Evolutionary conservation across 2,797 vertebrate species (phyloP).

Genomic region (Carcharodon carcharias): DNA sequence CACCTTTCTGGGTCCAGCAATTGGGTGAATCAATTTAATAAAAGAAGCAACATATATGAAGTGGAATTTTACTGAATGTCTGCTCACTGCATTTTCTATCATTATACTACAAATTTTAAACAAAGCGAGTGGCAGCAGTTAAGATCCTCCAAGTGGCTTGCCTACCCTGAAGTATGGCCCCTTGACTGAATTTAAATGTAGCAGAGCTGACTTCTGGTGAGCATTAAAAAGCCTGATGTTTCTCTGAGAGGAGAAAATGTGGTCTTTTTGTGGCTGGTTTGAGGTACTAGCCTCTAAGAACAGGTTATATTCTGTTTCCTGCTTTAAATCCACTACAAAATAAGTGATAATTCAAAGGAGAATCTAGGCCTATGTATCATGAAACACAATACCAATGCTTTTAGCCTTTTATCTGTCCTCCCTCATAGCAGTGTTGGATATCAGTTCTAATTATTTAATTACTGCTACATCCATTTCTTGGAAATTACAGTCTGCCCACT

Average conservation of each 20-base stretch:
- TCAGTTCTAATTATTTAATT: neutral
- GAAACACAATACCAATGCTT: neutral
- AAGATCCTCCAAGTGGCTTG: neutral
- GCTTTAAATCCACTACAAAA: neutral
- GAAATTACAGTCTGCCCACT: neutral
- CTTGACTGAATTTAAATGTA: neutral
- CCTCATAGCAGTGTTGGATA: neutral
- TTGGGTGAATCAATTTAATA: neutral
- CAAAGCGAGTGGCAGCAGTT: neutral
- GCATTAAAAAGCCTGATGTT: neutral
- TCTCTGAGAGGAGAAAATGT: neutral
- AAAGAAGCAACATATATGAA: neutral
- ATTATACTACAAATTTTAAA: neutral
- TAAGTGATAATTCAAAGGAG: neutral
- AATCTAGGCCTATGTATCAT: neutral
- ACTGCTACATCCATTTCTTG: neutral
- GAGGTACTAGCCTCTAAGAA: neutral
- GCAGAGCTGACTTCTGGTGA: conserved; percentile 5
- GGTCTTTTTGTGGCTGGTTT: neutral
- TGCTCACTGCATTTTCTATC: neutral
- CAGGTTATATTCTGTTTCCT: neutral
- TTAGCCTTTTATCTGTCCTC: neutral
- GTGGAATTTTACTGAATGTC: neutral
- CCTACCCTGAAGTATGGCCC: neutral
- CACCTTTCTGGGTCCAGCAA: neutral